A percentile compares a stretch with the other conserved stretches of the same genome.
These are phyloP conservation scores for Notothenia rossii DNA, from an alignment of 2,113 vertebrate species.

Conservation along the genomic window DNA sequence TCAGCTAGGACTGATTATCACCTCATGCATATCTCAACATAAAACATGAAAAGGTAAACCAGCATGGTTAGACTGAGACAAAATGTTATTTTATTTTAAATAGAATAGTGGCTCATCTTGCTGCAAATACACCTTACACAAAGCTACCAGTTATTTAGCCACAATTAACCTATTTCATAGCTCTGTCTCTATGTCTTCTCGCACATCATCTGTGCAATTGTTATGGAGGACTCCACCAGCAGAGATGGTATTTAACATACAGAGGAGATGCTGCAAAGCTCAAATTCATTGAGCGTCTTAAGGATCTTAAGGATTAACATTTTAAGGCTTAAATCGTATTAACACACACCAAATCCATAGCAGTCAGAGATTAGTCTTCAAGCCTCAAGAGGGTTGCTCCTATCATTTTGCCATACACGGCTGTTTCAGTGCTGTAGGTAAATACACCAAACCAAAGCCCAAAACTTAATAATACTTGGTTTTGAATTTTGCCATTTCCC, in stretches of 20 bases:
- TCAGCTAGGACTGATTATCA: conserved; percentile 22
- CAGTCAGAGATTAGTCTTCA: conserved; percentile 68
- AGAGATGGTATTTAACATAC: conserved; percentile 51
- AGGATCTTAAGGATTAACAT: conserved; percentile 68
- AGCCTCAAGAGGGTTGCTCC: conserved; percentile 45
- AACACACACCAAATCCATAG: conserved; percentile 65
- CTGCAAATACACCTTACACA: not conserved
- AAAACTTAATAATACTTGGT: conserved; percentile 3
- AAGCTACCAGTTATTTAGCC: conserved; percentile 10
- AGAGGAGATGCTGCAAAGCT: conserved; percentile 51
- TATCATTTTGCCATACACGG: conserved; percentile 48
- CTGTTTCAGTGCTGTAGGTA: conserved; percentile 27
- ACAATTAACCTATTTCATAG: conserved; percentile 29
- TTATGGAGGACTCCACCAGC: conserved; percentile 10
- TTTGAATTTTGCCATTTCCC: not conserved
- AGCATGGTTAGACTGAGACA: conserved; percentile 6
- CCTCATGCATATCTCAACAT: not conserved
- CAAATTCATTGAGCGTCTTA: conserved; percentile 64
- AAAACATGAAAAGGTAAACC: not conserved
- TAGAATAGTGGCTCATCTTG: not conserved
- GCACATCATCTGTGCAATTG: conserved; percentile 14
- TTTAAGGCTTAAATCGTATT: conserved; percentile 70
- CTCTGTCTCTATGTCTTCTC: not conserved
- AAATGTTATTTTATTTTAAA: not conserved
- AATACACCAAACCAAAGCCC: conserved; percentile 20